Evolutionary conservation across 2,888 invertebrate species (phyloP).

Genomic region (Adela reaumurella): DNA sequence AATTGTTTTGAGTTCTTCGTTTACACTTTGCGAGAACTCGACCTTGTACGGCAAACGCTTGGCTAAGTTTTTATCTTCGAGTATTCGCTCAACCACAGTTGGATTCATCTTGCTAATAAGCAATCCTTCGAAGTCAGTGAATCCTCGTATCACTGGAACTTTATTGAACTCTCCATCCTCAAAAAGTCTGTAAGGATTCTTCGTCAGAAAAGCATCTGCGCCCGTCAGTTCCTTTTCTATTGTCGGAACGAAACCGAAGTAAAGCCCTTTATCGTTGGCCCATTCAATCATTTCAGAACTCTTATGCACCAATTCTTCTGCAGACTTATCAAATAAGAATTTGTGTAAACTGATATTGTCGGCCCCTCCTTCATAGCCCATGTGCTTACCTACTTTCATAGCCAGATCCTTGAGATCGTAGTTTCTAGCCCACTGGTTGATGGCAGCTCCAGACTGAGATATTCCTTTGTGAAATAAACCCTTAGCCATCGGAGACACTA

Average conservation of each 20-base stretch:
- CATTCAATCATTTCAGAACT: neutral
- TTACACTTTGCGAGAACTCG: conserved; percentile 12
- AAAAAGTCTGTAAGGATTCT: conserved; percentile 31
- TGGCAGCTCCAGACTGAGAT: conserved; percentile 25
- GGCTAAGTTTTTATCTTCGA: conserved; percentile 18
- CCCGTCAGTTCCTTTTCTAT: conserved; percentile 25
- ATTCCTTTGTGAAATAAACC: conserved; percentile 31
- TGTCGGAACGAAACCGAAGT: conserved; percentile 26
- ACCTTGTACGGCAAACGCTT: conserved; percentile 18
- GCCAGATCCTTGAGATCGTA: conserved; percentile 18
- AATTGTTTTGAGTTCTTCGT: conserved; percentile 12
- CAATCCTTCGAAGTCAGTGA: conserved; percentile 41
- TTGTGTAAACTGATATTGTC: conserved; percentile 15
- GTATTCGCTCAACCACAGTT: conserved; percentile 15
- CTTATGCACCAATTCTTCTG: conserved; percentile 2
- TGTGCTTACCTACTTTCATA: conserved; percentile 16
- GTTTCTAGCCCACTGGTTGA: conserved; percentile 27
- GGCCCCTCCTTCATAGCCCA: conserved; percentile 19
- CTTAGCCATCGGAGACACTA: conserved; percentile 22
- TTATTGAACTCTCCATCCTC: conserved; percentile 26
- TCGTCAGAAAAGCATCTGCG: conserved; percentile 20
- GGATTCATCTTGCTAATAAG: conserved; percentile 21
- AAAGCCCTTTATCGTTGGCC: conserved; percentile 14
- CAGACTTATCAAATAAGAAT: conserved; percentile 15
- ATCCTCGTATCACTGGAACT: conserved; percentile 45